Conservation (phyloP, 1,140 invertebrate species). For the Pseudomyrmex cubaensis region DNA sequence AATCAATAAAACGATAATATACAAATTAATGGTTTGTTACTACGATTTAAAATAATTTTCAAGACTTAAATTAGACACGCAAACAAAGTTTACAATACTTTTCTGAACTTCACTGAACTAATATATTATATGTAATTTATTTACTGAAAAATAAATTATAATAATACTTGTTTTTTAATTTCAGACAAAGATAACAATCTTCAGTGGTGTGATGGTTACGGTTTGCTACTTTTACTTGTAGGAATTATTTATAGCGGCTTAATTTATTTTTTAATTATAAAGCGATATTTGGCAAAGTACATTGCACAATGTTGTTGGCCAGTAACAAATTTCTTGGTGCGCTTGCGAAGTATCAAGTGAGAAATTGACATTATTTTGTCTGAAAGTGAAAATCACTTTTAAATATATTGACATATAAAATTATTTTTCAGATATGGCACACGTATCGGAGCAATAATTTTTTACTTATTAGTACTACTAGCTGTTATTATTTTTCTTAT, state of each 20-base stretch:
- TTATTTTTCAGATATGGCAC: constrained; percentile 66
- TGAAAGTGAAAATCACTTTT: background rate
- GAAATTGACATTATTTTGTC: background rate
- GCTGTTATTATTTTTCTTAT: constrained; percentile 87
- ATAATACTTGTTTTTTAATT: constrained; percentile 61
- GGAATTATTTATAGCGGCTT: constrained; percentile 87
- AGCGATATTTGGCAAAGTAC: constrained; percentile 85
- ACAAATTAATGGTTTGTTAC: too few relatives aligned
- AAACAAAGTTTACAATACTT: too few relatives aligned
- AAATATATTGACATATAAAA: background rate
- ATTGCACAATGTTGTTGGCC: constrained; percentile 71
- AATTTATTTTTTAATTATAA: constrained; percentile 89
- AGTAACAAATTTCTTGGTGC: background rate
- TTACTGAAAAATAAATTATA: background rate
- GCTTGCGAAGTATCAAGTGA: constrained; percentile 64
- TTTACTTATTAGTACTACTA: constrained; percentile 81
- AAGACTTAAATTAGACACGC: too few relatives aligned
- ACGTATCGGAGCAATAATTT: constrained; percentile 18
- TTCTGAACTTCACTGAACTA: too few relatives aligned
- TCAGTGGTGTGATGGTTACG: constrained; percentile 89
- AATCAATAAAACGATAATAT: too few relatives aligned
- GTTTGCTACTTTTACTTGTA: constrained; percentile 90
- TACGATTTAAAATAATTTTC: too few relatives aligned
- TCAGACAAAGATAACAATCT: constrained; percentile 73
- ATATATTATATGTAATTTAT: too few relatives aligned